Base-by-base conservation (phyloP, 2,888 invertebrate species). In the Eumacrocentrus americanus region DNA sequence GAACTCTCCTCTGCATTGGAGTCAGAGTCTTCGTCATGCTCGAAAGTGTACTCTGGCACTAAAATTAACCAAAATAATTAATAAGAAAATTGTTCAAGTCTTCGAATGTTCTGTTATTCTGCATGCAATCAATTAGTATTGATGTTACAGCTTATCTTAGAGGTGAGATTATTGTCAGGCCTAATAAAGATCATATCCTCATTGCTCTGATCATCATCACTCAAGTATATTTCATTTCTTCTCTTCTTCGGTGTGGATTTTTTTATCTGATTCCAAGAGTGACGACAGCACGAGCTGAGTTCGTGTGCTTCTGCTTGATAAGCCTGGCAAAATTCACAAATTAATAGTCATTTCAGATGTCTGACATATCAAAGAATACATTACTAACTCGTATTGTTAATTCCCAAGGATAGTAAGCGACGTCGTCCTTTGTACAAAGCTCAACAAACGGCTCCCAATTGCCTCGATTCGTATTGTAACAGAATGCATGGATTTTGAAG, bases 361-460 rank as follows among this genome's bases (percentile, higher is more conserved):
- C n/a, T n/a, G n/a, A n/a, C n/a, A n/a, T n/a, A n/a, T n/a, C n/a
- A 37, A 52, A n/a, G 7, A 47, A 1, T 37, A 16, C n/a, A 37
- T 61, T 35, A 37, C 62, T 64, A 35, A 89, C 79, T 72, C 87
- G 89, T 52, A 90, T 83, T 16, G 85, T 82, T 12, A 91, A 79
- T 73, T 91, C 89, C 89, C 90, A 92, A 0, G 91, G 89, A 58
- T 87, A 83, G 74, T 88, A 89, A 44, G 65, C 47, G 1, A 84
- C 78, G 65, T 88, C 87, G 29, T 85, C 84, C 40, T 86, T 83
- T 0, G 88, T 85, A 0, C 89, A 86, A 0, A 92, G 91, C 70
- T 94, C 94, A 1, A 94, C 78, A 1, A 95, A 78, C 0, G 94
- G 94, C 74, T 95, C 94, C 95, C 95, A 95, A 6, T 85, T 85